These are phyloP conservation scores for Amiota mariae DNA, from an alignment of 2,888 invertebrate species.

Conservation along the genomic window DNA sequence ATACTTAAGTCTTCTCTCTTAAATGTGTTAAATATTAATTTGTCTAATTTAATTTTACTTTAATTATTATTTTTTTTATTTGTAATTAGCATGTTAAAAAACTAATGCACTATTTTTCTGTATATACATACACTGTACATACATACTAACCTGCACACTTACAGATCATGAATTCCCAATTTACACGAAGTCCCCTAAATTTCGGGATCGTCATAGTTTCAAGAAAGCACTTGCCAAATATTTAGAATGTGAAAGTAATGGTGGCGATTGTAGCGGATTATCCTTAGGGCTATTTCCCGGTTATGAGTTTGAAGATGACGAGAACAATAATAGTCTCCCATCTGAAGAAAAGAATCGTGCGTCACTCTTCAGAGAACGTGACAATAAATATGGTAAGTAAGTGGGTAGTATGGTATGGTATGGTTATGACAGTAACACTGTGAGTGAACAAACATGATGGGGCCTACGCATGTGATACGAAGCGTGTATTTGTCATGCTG, in stretches of 20 bases:
- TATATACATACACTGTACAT: constrained; percentile 24
- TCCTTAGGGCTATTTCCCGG: constrained; percentile 58
- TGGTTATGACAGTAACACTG: too few species aligned
- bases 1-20: too few species aligned
- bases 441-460: too few species aligned
- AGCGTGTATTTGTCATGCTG: background rate
- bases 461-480: constrained; percentile 4
- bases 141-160: constrained; percentile 36
- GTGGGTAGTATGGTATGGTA: constrained; percentile 5
- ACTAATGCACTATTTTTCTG: constrained; percentile 34
- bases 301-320: constrained; percentile 68
- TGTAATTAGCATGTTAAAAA: constrained; percentile 13
- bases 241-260: constrained; percentile 69
- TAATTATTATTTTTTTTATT: too few species aligned
- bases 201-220: constrained; percentile 67
- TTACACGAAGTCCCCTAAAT: constrained; percentile 60
- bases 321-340: constrained; percentile 50
- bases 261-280: constrained; percentile 57
- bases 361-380: constrained; percentile 71
- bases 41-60: too few species aligned
- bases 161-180: constrained; percentile 61
- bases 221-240: constrained; percentile 72
- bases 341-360: constrained; percentile 68
- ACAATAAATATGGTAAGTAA: constrained; percentile 70
- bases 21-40: too few species aligned